These are phyloP conservation scores for Euwallacea similis DNA, from an alignment of 1,140 invertebrate genomes.

Conservation along the genomic window DNA sequence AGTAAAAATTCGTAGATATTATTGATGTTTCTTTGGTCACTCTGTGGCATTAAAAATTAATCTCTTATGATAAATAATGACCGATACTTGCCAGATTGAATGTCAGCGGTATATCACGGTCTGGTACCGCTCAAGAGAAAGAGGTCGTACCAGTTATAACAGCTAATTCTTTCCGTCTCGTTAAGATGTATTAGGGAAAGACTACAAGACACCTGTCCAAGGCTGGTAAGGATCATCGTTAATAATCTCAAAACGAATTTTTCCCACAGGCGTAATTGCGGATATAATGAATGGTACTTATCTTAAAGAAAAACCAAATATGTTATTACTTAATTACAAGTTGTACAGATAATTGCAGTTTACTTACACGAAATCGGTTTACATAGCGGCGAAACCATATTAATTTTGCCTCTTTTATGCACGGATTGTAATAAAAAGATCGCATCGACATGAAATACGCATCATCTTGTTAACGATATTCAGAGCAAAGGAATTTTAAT, in stretches of 20 bases:
- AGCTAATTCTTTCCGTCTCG: too few relatives aligned
- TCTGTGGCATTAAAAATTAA: too few relatives aligned
- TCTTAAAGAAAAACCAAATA: conserved; percentile 7
- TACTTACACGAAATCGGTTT: conserved; percentile 20
- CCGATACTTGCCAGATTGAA: too few relatives aligned
- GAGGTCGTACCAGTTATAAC: too few relatives aligned
- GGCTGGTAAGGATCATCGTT: too few relatives aligned
- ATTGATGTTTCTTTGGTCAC: too few relatives aligned
- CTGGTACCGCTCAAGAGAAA: too few relatives aligned
- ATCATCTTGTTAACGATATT: conserved; percentile 10
- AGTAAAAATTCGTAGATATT: too few relatives aligned
- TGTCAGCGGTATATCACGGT: too few relatives aligned
- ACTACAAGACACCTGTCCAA: too few relatives aligned
- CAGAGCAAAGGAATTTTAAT: background rate
- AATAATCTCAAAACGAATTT: background rate
- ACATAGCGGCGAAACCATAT: conserved; percentile 4
- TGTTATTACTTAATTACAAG: conserved; percentile 17
- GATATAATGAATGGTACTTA: conserved; percentile 7
- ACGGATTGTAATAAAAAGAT: conserved; percentile 3
- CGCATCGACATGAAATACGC: conserved; percentile 9
- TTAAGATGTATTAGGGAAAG: too few relatives aligned
- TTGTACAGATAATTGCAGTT: conserved; percentile 15
- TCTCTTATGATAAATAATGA: too few relatives aligned
- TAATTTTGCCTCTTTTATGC: conserved; percentile 10
- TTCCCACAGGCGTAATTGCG: conserved; percentile 7